Evolutionary conservation across 2,888 invertebrate genomes (phyloP), one percentile per base, ranked within the genome.

Genomic region (Aphrophora alni): DNA sequence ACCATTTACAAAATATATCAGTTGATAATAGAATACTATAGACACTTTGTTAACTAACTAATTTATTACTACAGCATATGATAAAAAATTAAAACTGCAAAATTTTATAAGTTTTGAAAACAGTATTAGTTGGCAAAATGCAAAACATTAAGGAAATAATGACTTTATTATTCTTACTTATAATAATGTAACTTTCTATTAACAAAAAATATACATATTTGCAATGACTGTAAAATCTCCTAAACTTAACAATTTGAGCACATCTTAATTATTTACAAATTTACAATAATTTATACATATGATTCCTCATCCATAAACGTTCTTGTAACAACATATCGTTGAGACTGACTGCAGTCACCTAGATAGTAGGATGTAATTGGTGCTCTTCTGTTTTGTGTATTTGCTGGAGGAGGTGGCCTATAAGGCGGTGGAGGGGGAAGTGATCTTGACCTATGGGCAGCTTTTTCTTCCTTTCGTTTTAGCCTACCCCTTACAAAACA

Each of bases 321-420:
- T 70, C 85, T 81, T 75, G 85, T 84, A 80, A 85, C 85, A 74
- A 86, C 85, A 80, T 85, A 86, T 17, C 84, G 82, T 68, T 86
- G 86, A 4, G 86, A 85, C 70, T 85, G 85, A 79, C 82, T 85
- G 81, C 85, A 86, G 44, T 85, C 86, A n/a, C 87, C 86, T 74
- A 87, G 83, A 82, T 87, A 86, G 83, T 86, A 87, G 7, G 86
- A 85, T 7, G 87, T 87, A 80, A 87, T 87, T 24, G 87, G 87
- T 24, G 87, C 87, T 51, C 87, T 84, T 75, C 85, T 84, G 81
- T 75, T 82, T 59, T 82, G 82, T n/a, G 77, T 81, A 71, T 84
- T 85, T 74, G 85, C 84, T n/a, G 84, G 84, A 44, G 85, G 83
- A 5, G 86, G 86, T 1, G 85, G 86, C 5, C 85, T 83, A 81